Conservation (phyloP, 1,140 invertebrate species). For the Sminthurides bifidus region DNA sequence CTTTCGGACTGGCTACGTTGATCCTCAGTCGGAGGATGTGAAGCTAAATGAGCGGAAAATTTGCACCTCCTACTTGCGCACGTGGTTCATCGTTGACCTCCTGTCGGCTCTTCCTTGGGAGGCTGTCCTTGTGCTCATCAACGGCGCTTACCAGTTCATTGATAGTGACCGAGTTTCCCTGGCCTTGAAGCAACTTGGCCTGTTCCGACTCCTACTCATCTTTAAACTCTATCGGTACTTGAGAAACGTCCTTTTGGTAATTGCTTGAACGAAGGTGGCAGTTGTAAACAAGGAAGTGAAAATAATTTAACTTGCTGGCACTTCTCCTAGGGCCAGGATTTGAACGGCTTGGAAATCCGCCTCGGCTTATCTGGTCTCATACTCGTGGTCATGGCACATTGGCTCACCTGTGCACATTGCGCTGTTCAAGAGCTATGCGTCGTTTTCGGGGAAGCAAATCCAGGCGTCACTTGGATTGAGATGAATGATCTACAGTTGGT, state of each 20-base stretch:
- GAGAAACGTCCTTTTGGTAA: constrained; percentile 16
- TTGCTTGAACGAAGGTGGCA: too few species aligned
- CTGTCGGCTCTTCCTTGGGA: constrained; percentile 23
- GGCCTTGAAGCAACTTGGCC: constrained; percentile 12
- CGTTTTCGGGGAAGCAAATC: too few species aligned
- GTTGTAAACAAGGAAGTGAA: too few species aligned
- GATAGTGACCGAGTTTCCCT: background rate
- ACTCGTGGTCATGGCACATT: constrained; percentile 14
- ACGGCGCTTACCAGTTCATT: background rate
- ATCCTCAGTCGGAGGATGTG: constrained; percentile 6
- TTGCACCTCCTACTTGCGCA: constrained; percentile 8
- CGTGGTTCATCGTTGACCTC: constrained; percentile 23
- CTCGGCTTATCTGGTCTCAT: constrained; percentile 15
- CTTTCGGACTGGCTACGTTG: constrained; percentile 15
- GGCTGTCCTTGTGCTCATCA: background rate
- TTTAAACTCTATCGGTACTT: constrained; percentile 25
- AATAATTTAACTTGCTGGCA: too few species aligned
- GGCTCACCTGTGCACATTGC: constrained; percentile 24
- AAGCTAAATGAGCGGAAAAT: constrained; percentile 9
- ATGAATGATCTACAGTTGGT: too few species aligned
- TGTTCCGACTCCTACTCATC: constrained; percentile 15
- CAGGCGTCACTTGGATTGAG: too few species aligned
- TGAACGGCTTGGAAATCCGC: constrained; percentile 16
- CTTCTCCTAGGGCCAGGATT: constrained; percentile 12
- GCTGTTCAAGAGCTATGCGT: constrained; percentile 18